Base-by-base conservation (phyloP, 2,888 invertebrate genomes). In the Lithophane socia region DNA sequence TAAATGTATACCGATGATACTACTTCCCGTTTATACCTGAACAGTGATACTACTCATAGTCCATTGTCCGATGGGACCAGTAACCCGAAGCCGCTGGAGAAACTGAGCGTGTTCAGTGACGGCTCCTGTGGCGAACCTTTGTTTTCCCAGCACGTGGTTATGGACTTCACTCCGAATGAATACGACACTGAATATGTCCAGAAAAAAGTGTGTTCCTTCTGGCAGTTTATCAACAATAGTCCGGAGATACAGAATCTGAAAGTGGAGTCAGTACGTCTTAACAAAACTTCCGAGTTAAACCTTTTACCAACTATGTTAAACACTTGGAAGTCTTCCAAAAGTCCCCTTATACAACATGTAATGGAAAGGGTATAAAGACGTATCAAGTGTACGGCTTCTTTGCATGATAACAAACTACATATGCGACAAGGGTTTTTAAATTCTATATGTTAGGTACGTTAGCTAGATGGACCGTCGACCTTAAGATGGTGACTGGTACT, bases 201-300 rank as follows among this genome's bases (percentile, higher is more conserved):
- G 67, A 86, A 76, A 73, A 93, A 92, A 77, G 88, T 91, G 65
- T 89, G 89, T 49, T 87, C 88, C 0, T 92, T 93, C 79, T 93
- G 93, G 92, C 77, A 90, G 3, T 91, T 90, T 42, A 77, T 92
- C 24, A 79, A 82, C 1, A 87, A 76, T 24, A 80, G 76, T 16
- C 89, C 88, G 0, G 88, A 89, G 18, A 82, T 92, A 74, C 86
- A 84, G 9, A 72, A 82, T 18, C 64, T 92, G n/a, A 88, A 87
- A 79, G 90, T 85, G 52, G 16, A 82, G 16, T 88, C 92, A 78
- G 92, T 92, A 58, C 12, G 80, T 77, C 69, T 52, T 21, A 44
- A n/a, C 21, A 8, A 16, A 16, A n/a, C 29, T 37, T 18, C 2
- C 13, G 18, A 49, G 18, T 66, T 21, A 29, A 47, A 7, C n/a